Evolutionary conservation across 2,113 vertebrate genomes (phyloP), one percentile per base, ranked within the genome.

Genomic region (Malurus melanocephalus): DNA sequence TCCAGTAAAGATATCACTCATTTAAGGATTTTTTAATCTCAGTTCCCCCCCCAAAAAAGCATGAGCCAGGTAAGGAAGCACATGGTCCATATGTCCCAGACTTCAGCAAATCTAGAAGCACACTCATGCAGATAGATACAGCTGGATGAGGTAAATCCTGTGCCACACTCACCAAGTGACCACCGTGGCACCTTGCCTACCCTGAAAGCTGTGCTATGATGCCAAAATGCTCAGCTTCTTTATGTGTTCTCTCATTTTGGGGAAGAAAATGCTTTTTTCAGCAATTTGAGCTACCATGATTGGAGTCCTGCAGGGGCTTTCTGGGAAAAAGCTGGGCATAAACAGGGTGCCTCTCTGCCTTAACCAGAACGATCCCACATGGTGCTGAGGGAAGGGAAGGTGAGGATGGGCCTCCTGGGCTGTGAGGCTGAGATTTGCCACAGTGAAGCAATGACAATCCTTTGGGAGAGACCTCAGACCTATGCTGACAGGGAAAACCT

Each of bases 161-260:
- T 66, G 62, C 64, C 85, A 80, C 0, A 0, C 38, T 85, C 51
- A 21, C 40, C 4, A 3, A 35, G 59, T 32, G 59, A 87, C 59
- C 7, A 1, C 72, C 32, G 23, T 0, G 1, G 76, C 68, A 55
- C n/a, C 76, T 52, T 76, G 60, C 51, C 55, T 61, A 48, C 28
- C 43, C 33, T 65, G 60, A 80, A 91, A 80, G 71, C 55, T 1
- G 0, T n/a, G 45, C n/a, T 56, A 7, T 0, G 0, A 51, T 61
- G 32, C 52, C 79, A 83, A 76, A 43, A 74, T 19, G 7, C 28
- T 51, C 35, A 51, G 23, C 23, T 57, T 82, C 61, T 64, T 69
- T 51, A 19, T 7, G 13, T n/a, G 15, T 65, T 57, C 28, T 64
- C 38, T 76, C 1, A 0, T 87, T 72, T 35, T 10, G 33, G 32